Evolutionary conservation across 2,888 invertebrate genomes (phyloP).

Genomic region (Drosophila lacicola): DNA sequence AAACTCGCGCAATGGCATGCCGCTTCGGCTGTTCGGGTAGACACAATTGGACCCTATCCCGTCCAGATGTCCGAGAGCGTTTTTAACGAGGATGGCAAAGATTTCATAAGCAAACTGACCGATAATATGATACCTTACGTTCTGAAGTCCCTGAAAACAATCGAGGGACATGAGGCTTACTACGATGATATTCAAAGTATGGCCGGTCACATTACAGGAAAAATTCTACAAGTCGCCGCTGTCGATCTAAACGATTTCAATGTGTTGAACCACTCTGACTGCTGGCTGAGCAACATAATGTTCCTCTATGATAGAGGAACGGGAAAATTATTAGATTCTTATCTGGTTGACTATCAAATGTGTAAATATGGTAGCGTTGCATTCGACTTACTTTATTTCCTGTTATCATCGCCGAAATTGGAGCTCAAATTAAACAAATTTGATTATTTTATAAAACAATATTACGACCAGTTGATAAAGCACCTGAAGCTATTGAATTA

Average conservation of each 20-base stretch:
- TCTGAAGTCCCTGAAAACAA: constrained; percentile 43
- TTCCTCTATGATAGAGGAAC: constrained; percentile 66
- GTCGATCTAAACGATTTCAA: constrained; percentile 65
- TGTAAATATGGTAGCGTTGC: constrained; percentile 66
- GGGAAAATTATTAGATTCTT: constrained; percentile 61
- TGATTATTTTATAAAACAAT: constrained; percentile 77
- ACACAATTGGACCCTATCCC: constrained; percentile 60
- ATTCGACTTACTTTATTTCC: constrained; percentile 74
- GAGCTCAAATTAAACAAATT: constrained; percentile 75
- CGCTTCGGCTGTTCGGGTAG: constrained; percentile 72
- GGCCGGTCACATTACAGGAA: constrained; percentile 29
- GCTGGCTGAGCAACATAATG: constrained; percentile 82
- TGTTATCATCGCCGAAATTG: constrained; percentile 72
- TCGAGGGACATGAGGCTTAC: constrained; percentile 59
- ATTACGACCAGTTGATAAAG: constrained; percentile 71
- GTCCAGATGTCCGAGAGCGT: constrained; percentile 12
- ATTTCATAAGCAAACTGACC: constrained; percentile 26
- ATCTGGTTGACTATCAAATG: constrained; percentile 74
- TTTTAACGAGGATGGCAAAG: constrained; percentile 33
- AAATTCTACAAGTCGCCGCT: constrained; percentile 7
- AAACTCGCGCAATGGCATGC: constrained; percentile 82
- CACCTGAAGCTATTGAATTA: constrained; percentile 74
- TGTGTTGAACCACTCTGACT: constrained; percentile 81
- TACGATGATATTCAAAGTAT: constrained; percentile 53
- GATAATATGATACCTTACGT: constrained; percentile 23